Conservation (phyloP, 2,888 invertebrate genomes). For the Argyresthia albistria region DNA sequence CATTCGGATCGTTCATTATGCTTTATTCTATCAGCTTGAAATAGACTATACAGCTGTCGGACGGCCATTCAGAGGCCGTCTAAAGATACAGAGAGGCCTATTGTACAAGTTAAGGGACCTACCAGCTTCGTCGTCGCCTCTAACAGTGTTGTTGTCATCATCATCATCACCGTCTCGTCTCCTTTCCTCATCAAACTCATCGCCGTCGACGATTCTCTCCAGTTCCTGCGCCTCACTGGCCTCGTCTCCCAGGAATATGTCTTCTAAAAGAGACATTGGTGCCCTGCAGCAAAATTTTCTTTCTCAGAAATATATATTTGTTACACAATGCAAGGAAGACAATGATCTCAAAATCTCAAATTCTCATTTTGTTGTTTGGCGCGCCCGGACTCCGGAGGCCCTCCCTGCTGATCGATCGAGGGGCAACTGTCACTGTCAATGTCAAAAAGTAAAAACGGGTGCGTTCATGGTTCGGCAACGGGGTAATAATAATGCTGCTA, state of each 20-base stretch:
- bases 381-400: too few species aligned
- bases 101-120: conserved; percentile 6
- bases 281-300: too few species aligned
- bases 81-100: neutral
- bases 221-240: conserved; percentile 53
- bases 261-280: conserved; percentile 55
- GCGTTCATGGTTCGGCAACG: too few species aligned
- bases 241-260: conserved; percentile 56
- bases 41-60: neutral
- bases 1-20: neutral
- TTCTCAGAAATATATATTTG: too few species aligned
- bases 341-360: too few species aligned
- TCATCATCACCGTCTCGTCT: conserved; percentile 31
- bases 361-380: too few species aligned
- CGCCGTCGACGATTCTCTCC: conserved; percentile 62
- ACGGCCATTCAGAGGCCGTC: neutral
- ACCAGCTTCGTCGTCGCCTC: conserved; percentile 59
- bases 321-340: too few species aligned
- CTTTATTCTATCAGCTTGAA: neutral
- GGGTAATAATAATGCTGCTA: too few species aligned
- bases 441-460: too few species aligned
- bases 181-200: conserved; percentile 55
- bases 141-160: conserved; percentile 49
- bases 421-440: too few species aligned
- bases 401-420: too few species aligned